Evolutionary conservation across 2,888 invertebrate genomes (phyloP).

Genomic region (Altica lythri): DNA sequence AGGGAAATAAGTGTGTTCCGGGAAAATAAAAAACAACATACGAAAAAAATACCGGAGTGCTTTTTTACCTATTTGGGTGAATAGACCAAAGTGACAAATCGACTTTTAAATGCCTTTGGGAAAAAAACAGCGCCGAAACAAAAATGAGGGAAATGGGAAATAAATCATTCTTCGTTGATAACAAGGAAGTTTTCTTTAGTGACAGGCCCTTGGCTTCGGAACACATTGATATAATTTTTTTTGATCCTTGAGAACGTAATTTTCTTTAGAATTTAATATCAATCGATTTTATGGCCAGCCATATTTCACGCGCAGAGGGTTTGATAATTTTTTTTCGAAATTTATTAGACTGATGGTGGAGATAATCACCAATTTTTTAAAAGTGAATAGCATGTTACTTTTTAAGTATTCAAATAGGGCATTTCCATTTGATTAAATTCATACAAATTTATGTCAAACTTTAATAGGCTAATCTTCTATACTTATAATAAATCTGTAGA

Average conservation of each 20-base stretch:
- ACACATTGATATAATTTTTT: constrained; percentile 26
- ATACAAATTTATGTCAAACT: too few relatives aligned
- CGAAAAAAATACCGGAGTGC: constrained; percentile 13
- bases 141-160: constrained; percentile 31
- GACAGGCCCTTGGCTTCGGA: constrained; percentile 21
- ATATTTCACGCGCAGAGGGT: constrained; percentile 10
- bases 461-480: too few relatives aligned
- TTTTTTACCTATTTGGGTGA: constrained; percentile 26
- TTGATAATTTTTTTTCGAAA: constrained; percentile 1
- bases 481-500: too few relatives aligned
- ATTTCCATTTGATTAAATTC: too few relatives aligned
- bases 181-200: constrained; percentile 23
- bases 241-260: constrained; percentile 15
- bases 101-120: constrained; percentile 33
- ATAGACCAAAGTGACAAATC: constrained; percentile 31
- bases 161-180: constrained; percentile 32
- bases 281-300: constrained; percentile 20
- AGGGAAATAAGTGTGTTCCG: constrained; percentile 2
- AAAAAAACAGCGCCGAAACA: constrained; percentile 32
- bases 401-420: too few relatives aligned
- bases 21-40: constrained; percentile 19
- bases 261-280: constrained; percentile 22
- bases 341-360: too few relatives aligned
- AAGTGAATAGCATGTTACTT: too few relatives aligned
- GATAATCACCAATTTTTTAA: too few relatives aligned